phyloP scores from a whole-genome alignment of 2,113 vertebrate genomes.

The Tiliqua scincoides region DNA sequence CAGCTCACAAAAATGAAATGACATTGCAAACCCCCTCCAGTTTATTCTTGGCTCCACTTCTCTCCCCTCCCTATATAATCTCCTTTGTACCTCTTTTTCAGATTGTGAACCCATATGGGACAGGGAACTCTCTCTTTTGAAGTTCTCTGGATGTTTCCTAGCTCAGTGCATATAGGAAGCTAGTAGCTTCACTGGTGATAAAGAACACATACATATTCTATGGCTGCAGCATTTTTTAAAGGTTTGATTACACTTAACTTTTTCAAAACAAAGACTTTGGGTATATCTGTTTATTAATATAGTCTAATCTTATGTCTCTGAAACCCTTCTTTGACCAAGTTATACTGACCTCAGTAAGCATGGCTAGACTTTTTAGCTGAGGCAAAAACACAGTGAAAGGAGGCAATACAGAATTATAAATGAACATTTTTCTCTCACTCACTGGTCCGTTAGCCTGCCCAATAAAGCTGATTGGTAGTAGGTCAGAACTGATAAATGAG shows the following conservation, averaged over 20 bases:
- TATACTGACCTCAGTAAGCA: neutral
- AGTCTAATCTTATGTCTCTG: neutral
- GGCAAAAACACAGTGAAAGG: neutral
- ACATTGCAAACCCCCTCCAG: too few species aligned
- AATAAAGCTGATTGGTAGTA: neutral
- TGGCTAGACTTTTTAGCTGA: neutral
- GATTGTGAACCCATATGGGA: too few species aligned
- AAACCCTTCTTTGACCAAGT: neutral
- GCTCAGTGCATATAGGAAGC: neutral
- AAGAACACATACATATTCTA: neutral
- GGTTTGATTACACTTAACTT: neutral
- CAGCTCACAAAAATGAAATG: too few species aligned
- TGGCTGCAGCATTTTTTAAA: neutral
- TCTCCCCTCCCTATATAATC: too few species aligned
- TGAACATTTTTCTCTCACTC: neutral
- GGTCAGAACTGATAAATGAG: neutral
- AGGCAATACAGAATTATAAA: neutral
- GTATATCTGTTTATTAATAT: neutral
- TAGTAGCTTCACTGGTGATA: neutral
- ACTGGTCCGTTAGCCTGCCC: too few species aligned
- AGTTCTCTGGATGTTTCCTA: neutral
- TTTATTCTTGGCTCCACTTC: too few species aligned
- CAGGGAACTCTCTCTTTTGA: neutral
- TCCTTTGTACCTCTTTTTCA: too few species aligned
- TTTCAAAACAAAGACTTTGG: neutral